These are phyloP conservation scores for Sitodiplosis mosellana DNA, from an alignment of 1,140 invertebrate genomes.

Conservation along the genomic window DNA sequence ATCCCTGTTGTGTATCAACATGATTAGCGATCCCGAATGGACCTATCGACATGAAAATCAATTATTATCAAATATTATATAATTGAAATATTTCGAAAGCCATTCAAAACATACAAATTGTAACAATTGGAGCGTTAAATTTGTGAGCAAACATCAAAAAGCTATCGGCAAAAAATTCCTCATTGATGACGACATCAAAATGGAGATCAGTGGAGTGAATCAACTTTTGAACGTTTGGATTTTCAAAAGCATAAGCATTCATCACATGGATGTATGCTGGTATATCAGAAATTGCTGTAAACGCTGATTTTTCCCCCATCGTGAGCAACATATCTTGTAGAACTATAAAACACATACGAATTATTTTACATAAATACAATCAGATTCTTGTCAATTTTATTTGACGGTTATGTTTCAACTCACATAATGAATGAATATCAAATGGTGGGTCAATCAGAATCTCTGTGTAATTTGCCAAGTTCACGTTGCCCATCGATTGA, in stretches of 20 bases:
- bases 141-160: conserved; percentile 32
- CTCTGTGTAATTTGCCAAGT: neutral
- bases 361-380: neutral
- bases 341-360: neutral
- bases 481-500: neutral
- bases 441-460: neutral
- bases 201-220: conserved; percentile 24
- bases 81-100: neutral
- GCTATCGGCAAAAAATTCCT: conserved; percentile 35
- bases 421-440: neutral
- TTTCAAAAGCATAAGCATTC: conserved; percentile 26
- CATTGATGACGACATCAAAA: conserved; percentile 32
- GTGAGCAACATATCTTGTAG: neutral
- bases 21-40: conserved; percentile 32
- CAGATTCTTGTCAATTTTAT: neutral
- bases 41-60: too few species aligned
- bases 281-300: neutral
- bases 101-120: conserved; percentile 29
- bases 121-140: conserved; percentile 30
- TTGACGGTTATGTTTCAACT: too few species aligned
- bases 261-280: neutral
- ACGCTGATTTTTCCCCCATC: neutral
- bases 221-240: conserved; percentile 26
- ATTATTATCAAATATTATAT: too few species aligned
- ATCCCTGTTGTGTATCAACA: conserved; percentile 32